Evolutionary conservation across 2,888 invertebrate genomes (phyloP), one percentile per base, ranked within the genome.

Genomic region (Drosophila koepferae): DNA sequence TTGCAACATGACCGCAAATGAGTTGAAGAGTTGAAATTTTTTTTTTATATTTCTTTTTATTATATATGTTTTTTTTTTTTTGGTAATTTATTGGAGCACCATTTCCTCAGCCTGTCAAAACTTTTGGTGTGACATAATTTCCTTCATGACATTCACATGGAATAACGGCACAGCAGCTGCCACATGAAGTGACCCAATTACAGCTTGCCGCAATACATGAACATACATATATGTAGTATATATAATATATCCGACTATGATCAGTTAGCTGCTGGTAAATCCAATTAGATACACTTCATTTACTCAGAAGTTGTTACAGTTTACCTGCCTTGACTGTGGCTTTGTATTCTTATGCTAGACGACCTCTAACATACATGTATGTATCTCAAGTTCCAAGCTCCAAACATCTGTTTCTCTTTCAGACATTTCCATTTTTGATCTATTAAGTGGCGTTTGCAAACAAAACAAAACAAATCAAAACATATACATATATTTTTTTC

Each of bases 401-500:
- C 71, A 38, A 28, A 28, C 55, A 55, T 53, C 28, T 56, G 51
- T 49, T 23, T 49, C 28, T 53, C n/a, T 63, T 69, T 55, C 34
- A 46, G n/a, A 18, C 56, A 67, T 73, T 71, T 69, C 63, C 48
- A 64, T 56, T 66, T 51, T 77, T 65, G 78, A 77, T 77, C 74
- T 61, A 71, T 78, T 58, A 72, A 78, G 78, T 78, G 75, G 34
- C 54, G 56, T 67, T 67, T n/a, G 59, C 77, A 53, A 68, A 80
- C 82, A 77, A 81, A 68, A 80, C 82, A 77, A 81, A 62, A 51
- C 62, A 80, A 80, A 81, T 80, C 82, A 82, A 80, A 80, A 60
- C 71, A 76, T 71, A 70, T 62, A 12, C 7, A 23, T 43, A 58
- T 72, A 28, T 72, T 65, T 44, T 65, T 44, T 38, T 20, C 61